These are phyloP conservation scores for Tragelaphus oryx DNA, from an alignment of 2,797 vertebrate genomes.

Conservation along the genomic window DNA sequence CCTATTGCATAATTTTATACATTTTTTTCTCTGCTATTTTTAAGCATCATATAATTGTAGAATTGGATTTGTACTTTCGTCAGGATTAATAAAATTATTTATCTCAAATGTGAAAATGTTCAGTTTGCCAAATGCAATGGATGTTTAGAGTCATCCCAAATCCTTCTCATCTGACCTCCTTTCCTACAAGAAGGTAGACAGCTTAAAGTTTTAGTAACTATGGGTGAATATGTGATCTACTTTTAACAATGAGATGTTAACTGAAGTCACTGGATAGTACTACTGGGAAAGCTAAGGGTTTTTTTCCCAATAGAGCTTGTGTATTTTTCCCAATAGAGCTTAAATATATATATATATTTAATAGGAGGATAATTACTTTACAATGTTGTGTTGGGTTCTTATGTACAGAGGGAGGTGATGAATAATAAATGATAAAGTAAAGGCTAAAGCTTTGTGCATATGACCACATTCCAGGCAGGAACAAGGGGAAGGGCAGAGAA, in stretches of 20 bases:
- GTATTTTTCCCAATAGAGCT: neutral
- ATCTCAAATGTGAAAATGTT: neutral
- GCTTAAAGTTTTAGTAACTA: neutral
- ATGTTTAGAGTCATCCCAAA: neutral
- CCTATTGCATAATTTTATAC: neutral
- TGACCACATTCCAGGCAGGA: neutral
- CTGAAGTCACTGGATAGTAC: neutral
- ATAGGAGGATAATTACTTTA: neutral
- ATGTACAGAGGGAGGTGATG: neutral
- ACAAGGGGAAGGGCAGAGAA: neutral
- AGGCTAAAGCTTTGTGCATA: neutral
- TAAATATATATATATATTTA: neutral
- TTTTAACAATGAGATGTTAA: neutral
- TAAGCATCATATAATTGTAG: neutral
- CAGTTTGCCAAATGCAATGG: neutral
- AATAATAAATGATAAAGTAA: neutral
- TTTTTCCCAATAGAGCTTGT: neutral
- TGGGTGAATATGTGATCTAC: neutral
- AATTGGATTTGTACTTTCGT: neutral
- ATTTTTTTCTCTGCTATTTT: neutral
- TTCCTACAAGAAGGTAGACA: neutral
- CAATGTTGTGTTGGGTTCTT: neutral
- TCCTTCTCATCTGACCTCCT: neutral
- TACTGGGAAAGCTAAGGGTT: neutral
- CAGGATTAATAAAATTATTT: neutral